Conservation (phyloP, 2,888 invertebrate species). For the Cheilosia pagana region DNA sequence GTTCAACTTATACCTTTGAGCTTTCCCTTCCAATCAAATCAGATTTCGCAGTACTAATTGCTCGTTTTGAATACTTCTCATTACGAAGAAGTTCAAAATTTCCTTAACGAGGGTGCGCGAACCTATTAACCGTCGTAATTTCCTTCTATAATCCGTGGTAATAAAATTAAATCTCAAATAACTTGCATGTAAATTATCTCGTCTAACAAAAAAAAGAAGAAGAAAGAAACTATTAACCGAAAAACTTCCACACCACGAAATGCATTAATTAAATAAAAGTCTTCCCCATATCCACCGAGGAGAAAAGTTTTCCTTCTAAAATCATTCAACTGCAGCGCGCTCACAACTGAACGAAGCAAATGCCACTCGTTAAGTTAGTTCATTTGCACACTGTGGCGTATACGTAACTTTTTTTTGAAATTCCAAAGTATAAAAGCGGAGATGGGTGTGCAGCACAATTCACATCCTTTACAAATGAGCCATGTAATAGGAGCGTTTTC, state of each 20-base stretch:
- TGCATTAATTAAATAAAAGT: slow-evolving; percentile 74
- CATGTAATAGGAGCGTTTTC: slow-evolving; percentile 58
- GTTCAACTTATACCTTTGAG: neutral
- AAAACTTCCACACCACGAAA: slow-evolving; percentile 62
- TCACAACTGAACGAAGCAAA: slow-evolving; percentile 47
- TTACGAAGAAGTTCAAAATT: slow-evolving; percentile 48
- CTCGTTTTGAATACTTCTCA: neutral
- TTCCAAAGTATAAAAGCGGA: slow-evolving; percentile 27
- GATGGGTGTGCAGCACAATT: slow-evolving; percentile 5
- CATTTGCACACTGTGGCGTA: slow-evolving; percentile 69
- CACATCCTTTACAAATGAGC: slow-evolving; percentile 69
- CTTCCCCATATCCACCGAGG: neutral
- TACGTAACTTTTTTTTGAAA: slow-evolving; percentile 58
- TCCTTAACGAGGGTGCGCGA: slow-evolving; percentile 20
- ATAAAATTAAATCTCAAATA: slow-evolving; percentile 58
- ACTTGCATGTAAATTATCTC: slow-evolving; percentile 72
- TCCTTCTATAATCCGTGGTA: slow-evolving; percentile 28
- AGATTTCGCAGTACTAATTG: neutral
- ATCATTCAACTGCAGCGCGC: slow-evolving; percentile 20
- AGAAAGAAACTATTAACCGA: slow-evolving; percentile 38
- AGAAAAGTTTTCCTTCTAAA: slow-evolving; percentile 26
- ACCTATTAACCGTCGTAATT: slow-evolving; percentile 29
- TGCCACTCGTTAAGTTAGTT: slow-evolving; percentile 66
- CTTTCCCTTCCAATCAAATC: neutral
- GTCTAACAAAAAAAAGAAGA: slow-evolving; percentile 25